Conservation (phyloP, 1,140 invertebrate species). For the Drosophila pseudoobscura region DNA sequence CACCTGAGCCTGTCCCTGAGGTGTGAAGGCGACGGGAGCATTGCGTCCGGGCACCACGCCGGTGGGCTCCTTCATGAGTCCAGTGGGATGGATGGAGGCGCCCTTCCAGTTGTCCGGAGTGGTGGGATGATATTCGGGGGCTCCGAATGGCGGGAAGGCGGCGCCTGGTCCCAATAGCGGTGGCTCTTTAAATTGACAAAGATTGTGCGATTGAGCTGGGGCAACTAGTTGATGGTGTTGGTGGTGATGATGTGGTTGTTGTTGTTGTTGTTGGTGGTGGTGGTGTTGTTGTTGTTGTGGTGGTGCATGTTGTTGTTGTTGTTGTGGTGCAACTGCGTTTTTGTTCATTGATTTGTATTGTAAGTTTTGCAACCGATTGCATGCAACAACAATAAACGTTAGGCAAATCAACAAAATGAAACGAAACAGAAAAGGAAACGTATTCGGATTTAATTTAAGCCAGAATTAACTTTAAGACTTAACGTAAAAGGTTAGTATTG, state of each 20-base stretch:
- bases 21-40: conserved; percentile 78
- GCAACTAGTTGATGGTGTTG: conserved; percentile 75
- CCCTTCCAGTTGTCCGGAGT: conserved; percentile 83
- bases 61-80: conserved; percentile 82
- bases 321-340: conserved; percentile 61
- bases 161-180: conserved; percentile 82
- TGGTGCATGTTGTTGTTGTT: conserved; percentile 54
- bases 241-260: conserved; percentile 53
- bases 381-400: conserved; percentile 69
- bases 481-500: conserved; percentile 26
- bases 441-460: conserved; percentile 12
- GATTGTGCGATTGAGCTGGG: conserved; percentile 81
- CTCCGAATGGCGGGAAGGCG: conserved; percentile 79
- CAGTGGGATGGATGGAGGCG: conserved; percentile 78
- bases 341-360: conserved; percentile 38
- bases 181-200: conserved; percentile 83
- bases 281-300: conserved; percentile 48
- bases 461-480: conserved; percentile 25
- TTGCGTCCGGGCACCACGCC: conserved; percentile 80
- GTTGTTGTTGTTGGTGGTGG: conserved; percentile 36
- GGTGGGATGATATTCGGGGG: conserved; percentile 82
- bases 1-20: conserved; percentile 81
- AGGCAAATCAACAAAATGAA: conserved; percentile 45
- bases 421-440: conserved; percentile 47
- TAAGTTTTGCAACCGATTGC: conserved; percentile 38